Percentiles rank a stretch among this genome's conserved stretches.
These are phyloP conservation scores for Platycnemis pennipes DNA, from an alignment of 2,888 invertebrate genomes.

Conservation along the genomic window DNA sequence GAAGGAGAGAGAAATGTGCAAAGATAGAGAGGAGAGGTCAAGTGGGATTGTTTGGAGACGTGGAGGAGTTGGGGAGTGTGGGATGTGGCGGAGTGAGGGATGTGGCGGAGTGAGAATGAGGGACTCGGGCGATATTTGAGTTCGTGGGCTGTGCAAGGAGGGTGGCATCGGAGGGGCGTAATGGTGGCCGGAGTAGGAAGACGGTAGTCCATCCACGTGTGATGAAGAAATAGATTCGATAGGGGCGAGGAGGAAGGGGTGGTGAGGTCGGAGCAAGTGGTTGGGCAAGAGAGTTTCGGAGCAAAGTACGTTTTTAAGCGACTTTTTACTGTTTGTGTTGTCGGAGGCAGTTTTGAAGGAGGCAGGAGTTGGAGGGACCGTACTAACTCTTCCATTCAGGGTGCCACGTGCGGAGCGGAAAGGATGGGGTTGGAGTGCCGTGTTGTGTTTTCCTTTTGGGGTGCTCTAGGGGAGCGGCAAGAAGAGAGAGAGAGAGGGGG, in stretches of 20 bases:
- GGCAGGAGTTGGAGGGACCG: not conserved
- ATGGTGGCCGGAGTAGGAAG: not conserved
- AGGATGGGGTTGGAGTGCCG: not conserved
- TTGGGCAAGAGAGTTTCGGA: not conserved
- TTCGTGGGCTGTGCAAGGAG: not conserved
- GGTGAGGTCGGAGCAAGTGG: not conserved
- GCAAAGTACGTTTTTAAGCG: not conserved
- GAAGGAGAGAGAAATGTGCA: not conserved
- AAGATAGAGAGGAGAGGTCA: slow-evolving; percentile 20
- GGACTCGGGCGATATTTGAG: not conserved
- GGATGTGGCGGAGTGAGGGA: not conserved
- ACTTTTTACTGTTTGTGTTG: not conserved
- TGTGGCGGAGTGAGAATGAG: not conserved
- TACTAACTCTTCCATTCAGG: not conserved
- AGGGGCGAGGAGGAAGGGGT: not conserved
- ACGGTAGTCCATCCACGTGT: not conserved
- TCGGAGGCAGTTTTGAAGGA: not conserved
- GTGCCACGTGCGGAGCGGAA: slow-evolving; percentile 19
- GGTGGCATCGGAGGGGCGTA: not conserved
- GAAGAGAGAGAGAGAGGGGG: not conserved
- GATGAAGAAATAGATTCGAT: not conserved
- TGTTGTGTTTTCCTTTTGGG: not conserved
- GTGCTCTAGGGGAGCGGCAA: not conserved
- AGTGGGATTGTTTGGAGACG: slow-evolving; percentile 50
- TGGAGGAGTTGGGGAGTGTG: not conserved